phyloP scores from a whole-genome alignment of 2,888 invertebrate species.

The Apamea anceps region DNA sequence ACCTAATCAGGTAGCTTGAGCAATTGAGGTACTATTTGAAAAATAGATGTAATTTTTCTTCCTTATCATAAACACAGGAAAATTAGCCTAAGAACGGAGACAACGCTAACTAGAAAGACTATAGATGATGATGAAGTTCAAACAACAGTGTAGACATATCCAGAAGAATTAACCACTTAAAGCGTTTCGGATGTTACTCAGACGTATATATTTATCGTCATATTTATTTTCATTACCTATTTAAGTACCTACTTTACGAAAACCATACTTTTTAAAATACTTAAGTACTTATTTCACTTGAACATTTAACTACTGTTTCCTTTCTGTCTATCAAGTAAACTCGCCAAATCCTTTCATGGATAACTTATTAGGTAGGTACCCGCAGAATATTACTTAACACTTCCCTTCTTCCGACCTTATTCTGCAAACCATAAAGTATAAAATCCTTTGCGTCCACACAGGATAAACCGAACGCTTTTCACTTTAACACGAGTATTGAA shows the following conservation, averaged over 20 bases:
- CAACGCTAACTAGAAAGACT: neutral
- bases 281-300: too few relatives aligned
- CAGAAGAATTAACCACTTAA: too few relatives aligned
- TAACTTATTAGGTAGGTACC: slow-evolving; percentile 49
- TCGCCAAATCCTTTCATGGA: slow-evolving; percentile 54
- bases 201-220: too few relatives aligned
- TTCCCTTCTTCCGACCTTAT: slow-evolving; percentile 12
- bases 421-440: neutral
- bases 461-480: slow-evolving; percentile 60
- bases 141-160: neutral
- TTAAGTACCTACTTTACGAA: too few relatives aligned
- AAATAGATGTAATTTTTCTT: too few relatives aligned
- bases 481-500: slow-evolving; percentile 71
- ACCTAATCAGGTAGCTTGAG: too few relatives aligned
- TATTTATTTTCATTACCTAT: too few relatives aligned
- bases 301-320: slow-evolving; percentile 25
- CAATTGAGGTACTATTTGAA: too few relatives aligned
- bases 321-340: slow-evolving; percentile 32
- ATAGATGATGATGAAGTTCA: neutral
- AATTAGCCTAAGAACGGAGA: too few relatives aligned
- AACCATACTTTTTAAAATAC: too few relatives aligned
- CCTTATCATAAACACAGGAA: too few relatives aligned
- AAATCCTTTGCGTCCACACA: slow-evolving; percentile 11
- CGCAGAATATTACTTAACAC: slow-evolving; percentile 51
- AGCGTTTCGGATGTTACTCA: too few relatives aligned